Evolutionary conservation across 1,140 invertebrate genomes (phyloP).

Genomic region (Penaeus chinensis): DNA sequence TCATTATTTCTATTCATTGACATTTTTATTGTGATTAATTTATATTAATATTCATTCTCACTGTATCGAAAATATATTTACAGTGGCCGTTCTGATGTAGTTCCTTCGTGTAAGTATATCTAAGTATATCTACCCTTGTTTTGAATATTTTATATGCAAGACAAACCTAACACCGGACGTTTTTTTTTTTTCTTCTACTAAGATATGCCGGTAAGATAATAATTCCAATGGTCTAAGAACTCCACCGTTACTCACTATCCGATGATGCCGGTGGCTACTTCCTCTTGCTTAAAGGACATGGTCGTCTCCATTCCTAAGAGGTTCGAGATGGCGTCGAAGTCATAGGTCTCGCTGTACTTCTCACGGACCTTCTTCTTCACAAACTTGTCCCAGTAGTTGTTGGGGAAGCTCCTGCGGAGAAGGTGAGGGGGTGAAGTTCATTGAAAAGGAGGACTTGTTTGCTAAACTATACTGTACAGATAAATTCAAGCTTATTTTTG

Average conservation of each 20-base stretch:
- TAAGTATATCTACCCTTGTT: too few species aligned
- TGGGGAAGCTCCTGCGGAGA: conserved; percentile 87
- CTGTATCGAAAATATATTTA: too few species aligned
- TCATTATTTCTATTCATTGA: not conserved
- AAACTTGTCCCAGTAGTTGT: conserved; percentile 99
- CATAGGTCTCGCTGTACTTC: conserved; percentile 97
- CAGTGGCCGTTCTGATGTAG: too few species aligned
- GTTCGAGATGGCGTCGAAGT: conserved; percentile 95
- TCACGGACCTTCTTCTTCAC: conserved; percentile 98
- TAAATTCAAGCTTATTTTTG: too few species aligned
- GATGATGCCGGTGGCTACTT: conserved; percentile 66
- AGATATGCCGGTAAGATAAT: too few species aligned
- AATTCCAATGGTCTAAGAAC: not conserved
- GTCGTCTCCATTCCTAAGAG: conserved; percentile 95
- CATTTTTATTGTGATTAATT: too few species aligned
- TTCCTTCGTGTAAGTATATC: too few species aligned
- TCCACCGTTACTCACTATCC: conserved; percentile 53
- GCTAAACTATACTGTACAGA: too few species aligned
- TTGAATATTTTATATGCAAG: too few species aligned
- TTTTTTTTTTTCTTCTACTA: too few species aligned
- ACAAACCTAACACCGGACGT: too few species aligned
- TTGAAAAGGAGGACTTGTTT: not conserved
- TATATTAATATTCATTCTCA: too few species aligned
- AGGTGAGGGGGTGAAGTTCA: not conserved
- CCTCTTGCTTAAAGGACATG: conserved; percentile 83